Base-by-base conservation (phyloP, 1,140 invertebrate genomes). In the Myzus persicae region DNA sequence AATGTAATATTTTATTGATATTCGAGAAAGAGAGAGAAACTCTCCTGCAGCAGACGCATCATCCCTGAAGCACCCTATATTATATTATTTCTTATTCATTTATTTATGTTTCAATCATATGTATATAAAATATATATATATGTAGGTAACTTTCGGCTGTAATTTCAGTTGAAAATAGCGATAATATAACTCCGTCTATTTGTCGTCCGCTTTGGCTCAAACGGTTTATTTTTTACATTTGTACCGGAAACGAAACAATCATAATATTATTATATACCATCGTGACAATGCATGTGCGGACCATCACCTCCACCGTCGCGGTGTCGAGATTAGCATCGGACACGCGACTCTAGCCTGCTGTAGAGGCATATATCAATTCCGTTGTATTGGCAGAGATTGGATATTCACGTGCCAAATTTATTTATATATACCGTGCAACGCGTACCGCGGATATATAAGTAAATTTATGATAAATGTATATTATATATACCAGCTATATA, bases 361-460 rank as follows among this genome's bases (percentile, higher is more conserved):
- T 7, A 40, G 44, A 48, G 11, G n/a, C 59, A 67, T 76, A 76
- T 67, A 67, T 90, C 89, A 59, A 67, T 90, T 90, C 51, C 11
- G 26, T 42, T 67, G 31, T 42, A 42, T 59, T 90, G 89, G 89
- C 89, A 90, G 51, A 42, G 51, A 40, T 18, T 9, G 31, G 89
- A 54, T 85, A 51, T 84, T 85, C 46, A 84, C 91, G 76, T 92
- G 91, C 91, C 91, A 93, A 85, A 93, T 82, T 93, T 93, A 93
- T 93, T 84, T 93, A 84, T 82, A 85, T 26, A 40, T 6, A 24
- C 38, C 46, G 24, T 26, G 26, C 7, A 2, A 46, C 26, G 8
- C 44, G n/a, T 67, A 22, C 38, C 51, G 14, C 31, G 11, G 18
- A 76, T 76, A n/a, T n/a, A 6, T 76, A 76, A n/a, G 59, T n/a